phyloP scores from a whole-genome alignment of 2,888 invertebrate genomes.

The Lasiommata megera region DNA sequence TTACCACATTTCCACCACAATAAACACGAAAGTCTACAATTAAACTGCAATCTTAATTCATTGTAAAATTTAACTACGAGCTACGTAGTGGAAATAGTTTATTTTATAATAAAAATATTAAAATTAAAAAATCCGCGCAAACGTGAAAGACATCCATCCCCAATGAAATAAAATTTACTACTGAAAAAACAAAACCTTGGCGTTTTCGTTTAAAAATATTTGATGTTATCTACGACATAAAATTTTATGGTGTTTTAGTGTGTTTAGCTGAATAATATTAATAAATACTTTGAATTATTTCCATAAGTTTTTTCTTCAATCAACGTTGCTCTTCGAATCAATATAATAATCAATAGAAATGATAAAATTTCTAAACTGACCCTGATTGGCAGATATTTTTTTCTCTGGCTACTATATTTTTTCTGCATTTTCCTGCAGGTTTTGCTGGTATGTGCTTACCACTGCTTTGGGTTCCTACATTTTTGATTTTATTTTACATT shows the following conservation, averaged over 20 bases:
- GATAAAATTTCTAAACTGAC: too few species aligned
- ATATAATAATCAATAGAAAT: too few species aligned
- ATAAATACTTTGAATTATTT: too few species aligned
- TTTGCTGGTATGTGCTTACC: too few species aligned
- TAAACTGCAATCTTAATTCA: neutral
- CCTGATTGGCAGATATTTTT: too few species aligned
- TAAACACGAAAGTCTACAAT: conserved; percentile 1
- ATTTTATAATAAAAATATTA: neutral
- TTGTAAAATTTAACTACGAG: neutral
- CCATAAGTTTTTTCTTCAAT: too few species aligned
- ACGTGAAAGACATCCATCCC: neutral
- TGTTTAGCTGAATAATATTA: too few species aligned
- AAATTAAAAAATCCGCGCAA: neutral
- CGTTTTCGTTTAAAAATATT: neutral
- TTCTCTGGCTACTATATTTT: too few species aligned
- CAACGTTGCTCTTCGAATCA: too few species aligned
- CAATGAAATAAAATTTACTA: conserved; percentile 16
- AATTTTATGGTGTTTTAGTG: neutral
- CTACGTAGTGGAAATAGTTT: neutral
- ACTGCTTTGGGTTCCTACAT: too few species aligned
- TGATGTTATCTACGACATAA: neutral
- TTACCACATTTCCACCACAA: conserved; percentile 17
- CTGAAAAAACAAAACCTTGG: conserved; percentile 18
- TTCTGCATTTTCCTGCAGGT: too few species aligned
- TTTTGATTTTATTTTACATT: too few species aligned